These are phyloP conservation scores for Tanypteryx hageni DNA, from an alignment of 2,888 invertebrate species.

Conservation along the genomic window DNA sequence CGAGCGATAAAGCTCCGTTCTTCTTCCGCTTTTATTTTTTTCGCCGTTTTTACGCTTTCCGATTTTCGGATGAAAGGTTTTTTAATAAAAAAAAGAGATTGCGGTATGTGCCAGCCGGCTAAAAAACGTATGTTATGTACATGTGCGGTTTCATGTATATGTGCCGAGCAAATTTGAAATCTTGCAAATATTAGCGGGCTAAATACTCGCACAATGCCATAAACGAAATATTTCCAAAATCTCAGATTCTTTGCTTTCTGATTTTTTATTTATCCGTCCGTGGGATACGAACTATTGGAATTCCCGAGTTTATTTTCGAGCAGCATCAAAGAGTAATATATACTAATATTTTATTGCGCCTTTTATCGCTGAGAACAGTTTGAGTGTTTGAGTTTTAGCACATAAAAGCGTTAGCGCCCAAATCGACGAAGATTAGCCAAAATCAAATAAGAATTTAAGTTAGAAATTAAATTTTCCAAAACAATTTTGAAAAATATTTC, in stretches of 20 bases:
- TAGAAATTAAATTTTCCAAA: background rate
- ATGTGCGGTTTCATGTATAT: background rate
- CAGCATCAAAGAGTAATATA: background rate
- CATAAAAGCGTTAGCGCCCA: background rate
- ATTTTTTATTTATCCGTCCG: background rate
- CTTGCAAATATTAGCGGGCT: background rate
- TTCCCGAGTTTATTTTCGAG: background rate
- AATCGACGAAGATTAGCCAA: background rate
- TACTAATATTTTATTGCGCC: constrained; percentile 6
- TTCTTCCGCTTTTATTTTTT: background rate
- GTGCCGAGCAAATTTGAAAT: background rate
- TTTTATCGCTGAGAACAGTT: background rate
- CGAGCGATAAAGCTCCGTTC: background rate
- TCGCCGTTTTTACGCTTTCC: background rate
- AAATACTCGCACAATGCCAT: background rate
- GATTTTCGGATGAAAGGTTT: constrained; percentile 11
- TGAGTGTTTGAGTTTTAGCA: background rate
- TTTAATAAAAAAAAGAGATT: background rate
- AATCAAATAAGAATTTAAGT: background rate
- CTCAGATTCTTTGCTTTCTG: background rate
- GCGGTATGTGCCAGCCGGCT: background rate
- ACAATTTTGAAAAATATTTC: background rate
- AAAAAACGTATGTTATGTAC: background rate
- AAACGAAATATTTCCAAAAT: constrained; percentile 4
- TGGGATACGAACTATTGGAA: background rate